Conservation (phyloP, 2,888 invertebrate species). For the Zonitis immaculata region DNA sequence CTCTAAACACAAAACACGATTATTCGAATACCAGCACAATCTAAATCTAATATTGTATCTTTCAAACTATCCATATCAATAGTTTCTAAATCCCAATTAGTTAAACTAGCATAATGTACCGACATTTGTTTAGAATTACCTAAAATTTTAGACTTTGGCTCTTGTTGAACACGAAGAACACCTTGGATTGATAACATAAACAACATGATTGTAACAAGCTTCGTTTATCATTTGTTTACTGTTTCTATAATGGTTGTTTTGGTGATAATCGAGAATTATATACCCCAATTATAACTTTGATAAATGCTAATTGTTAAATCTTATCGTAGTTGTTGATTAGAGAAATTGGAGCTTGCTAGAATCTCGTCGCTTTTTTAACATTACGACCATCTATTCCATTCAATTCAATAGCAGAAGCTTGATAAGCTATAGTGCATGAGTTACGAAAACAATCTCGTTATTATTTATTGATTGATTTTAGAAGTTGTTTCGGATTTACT, state of each 20-base stretch:
- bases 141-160: constrained; percentile 27
- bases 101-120: constrained; percentile 6
- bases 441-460: not conserved
- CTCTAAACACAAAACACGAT: constrained; percentile 50
- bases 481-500: constrained; percentile 47
- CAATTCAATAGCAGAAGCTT: constrained; percentile 70
- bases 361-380: constrained; percentile 56
- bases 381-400: constrained; percentile 69
- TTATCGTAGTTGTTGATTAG: constrained; percentile 25
- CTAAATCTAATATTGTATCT: constrained; percentile 80
- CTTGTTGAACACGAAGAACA: constrained; percentile 76
- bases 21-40: constrained; percentile 61
- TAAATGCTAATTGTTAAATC: constrained; percentile 30
- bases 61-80: constrained; percentile 87
- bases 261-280: constrained; percentile 26
- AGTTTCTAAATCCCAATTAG: constrained; percentile 54
- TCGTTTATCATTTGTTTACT: constrained; percentile 44
- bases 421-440: constrained; percentile 5
- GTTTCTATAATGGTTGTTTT: constrained; percentile 10
- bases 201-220: constrained; percentile 44
- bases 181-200: constrained; percentile 17
- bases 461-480: constrained; percentile 14
- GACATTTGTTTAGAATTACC: constrained; percentile 4
- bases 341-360: constrained; percentile 56
- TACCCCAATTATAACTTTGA: constrained; percentile 30